phyloP scores from a whole-genome alignment of 1,140 invertebrate genomes.

The Drosophila lacteicornis region DNA sequence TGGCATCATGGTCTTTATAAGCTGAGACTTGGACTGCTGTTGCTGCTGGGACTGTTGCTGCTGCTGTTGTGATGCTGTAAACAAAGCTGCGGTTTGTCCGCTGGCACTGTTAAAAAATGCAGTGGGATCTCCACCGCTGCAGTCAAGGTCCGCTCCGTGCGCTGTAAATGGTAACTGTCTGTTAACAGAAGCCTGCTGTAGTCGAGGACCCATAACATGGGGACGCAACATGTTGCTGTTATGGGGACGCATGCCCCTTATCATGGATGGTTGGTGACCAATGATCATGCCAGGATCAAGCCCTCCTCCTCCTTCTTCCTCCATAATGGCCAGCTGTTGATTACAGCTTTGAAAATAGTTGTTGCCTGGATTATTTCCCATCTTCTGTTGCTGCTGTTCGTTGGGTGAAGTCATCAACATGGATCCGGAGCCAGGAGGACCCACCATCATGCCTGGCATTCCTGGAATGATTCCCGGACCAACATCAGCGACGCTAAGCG shows the following conservation, averaged over 20 bases:
- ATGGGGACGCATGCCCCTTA: conserved; percentile 71
- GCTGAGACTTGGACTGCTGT: conserved; percentile 48
- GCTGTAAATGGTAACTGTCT: conserved; percentile 57
- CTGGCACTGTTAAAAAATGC: conserved; percentile 50
- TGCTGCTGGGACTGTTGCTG: conserved; percentile 48
- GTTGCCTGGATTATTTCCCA: conserved; percentile 53
- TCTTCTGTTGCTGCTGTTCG: conserved; percentile 58
- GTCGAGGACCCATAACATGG: conserved; percentile 47
- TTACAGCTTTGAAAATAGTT: conserved; percentile 85
- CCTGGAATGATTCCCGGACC: conserved; percentile 28
- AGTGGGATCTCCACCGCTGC: conserved; percentile 54
- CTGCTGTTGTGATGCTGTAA: conserved; percentile 37
- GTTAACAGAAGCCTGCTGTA: conserved; percentile 57
- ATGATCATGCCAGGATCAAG: conserved; percentile 86
- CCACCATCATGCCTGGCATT: conserved; percentile 58
- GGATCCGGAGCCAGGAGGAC: conserved; percentile 78
- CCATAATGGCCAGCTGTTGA: conserved; percentile 82
- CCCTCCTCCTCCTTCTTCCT: conserved; percentile 82
- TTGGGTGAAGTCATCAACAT: conserved; percentile 45
- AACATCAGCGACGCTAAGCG: conserved; percentile 27
- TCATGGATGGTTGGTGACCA: conserved; percentile 77
- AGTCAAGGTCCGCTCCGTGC: conserved; percentile 61
- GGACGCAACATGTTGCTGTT: conserved; percentile 52
- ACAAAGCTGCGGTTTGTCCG: conserved; percentile 27
- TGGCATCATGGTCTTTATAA: conserved; percentile 51